Percentiles rank a stretch among this genome's conserved stretches.
These are phyloP conservation scores for Acropora yongei DNA, from an alignment of 64 coral and sea anemone species.

Conservation along the genomic window DNA sequence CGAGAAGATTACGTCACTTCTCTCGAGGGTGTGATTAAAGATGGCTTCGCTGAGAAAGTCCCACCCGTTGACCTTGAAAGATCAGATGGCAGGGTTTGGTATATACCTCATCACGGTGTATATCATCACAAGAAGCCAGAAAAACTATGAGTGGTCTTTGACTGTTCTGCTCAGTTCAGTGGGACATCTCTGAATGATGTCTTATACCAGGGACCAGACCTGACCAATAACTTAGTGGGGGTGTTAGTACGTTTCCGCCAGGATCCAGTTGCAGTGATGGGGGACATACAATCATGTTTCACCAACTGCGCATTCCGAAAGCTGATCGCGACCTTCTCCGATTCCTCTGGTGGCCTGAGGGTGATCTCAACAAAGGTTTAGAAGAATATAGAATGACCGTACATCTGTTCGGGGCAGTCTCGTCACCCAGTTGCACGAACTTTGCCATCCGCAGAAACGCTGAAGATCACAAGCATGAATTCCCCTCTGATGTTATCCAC, in stretches of 20 bases:
- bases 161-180: background rate
- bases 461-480: too few relatives aligned
- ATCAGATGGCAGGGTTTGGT: constrained; percentile 1
- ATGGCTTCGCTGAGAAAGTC: constrained; percentile 14
- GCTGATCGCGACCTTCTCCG: too few relatives aligned
- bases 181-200: background rate
- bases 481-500: background rate
- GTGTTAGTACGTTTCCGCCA: too few relatives aligned
- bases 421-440: too few relatives aligned
- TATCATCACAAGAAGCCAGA: background rate
- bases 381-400: background rate
- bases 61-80: background rate
- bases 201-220: background rate
- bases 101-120: constrained; percentile 29
- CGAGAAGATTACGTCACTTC: constrained; percentile 6
- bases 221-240: too few relatives aligned
- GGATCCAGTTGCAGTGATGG: too few relatives aligned
- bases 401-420: too few relatives aligned
- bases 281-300: too few relatives aligned
- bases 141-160: background rate
- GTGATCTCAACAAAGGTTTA: too few relatives aligned
- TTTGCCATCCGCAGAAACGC: too few relatives aligned
- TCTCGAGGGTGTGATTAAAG: constrained; percentile 3
- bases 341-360: too few relatives aligned
- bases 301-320: too few relatives aligned